These are phyloP conservation scores for Parazoanthus atlanticus DNA, from an alignment of 92 coral and sea anemone genomes.

Conservation along the genomic window DNA sequence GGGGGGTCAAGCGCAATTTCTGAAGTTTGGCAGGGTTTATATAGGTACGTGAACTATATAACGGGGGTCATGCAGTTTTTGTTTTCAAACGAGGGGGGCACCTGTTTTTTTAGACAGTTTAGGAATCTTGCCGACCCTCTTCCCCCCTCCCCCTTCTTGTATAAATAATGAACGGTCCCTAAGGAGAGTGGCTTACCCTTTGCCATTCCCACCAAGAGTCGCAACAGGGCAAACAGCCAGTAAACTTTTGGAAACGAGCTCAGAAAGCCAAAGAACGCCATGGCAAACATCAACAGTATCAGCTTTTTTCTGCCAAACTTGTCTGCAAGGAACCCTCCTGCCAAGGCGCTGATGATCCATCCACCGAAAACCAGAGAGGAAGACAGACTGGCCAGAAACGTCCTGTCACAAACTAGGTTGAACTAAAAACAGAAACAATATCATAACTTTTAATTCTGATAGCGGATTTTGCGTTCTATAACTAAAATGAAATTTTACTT, in stretches of 20 bases:
- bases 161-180: background rate
- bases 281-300: conserved; percentile 33
- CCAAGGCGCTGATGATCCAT: conserved; percentile 26
- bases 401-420: conserved; percentile 23
- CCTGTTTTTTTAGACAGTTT: no score
- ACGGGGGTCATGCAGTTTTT: no score
- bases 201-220: conserved; percentile 24
- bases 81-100: no score
- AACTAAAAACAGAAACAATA: conserved; percentile 9
- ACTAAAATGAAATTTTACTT: no score
- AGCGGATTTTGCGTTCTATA: background rate
- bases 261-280: conserved; percentile 39
- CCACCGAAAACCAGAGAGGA: conserved; percentile 36
- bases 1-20: no score
- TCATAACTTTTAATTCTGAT: background rate
- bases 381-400: conserved; percentile 40
- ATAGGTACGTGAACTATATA: no score
- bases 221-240: conserved; percentile 40
- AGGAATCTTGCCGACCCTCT: background rate
- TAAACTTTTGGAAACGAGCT: conserved; percentile 41
- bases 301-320: conserved; percentile 40
- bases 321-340: conserved; percentile 34
- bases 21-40: no score
- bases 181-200: background rate
- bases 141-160: background rate